Evolutionary conservation across 2,888 invertebrate genomes (phyloP).

Genomic region (Cylindroiulus punctatus): DNA sequence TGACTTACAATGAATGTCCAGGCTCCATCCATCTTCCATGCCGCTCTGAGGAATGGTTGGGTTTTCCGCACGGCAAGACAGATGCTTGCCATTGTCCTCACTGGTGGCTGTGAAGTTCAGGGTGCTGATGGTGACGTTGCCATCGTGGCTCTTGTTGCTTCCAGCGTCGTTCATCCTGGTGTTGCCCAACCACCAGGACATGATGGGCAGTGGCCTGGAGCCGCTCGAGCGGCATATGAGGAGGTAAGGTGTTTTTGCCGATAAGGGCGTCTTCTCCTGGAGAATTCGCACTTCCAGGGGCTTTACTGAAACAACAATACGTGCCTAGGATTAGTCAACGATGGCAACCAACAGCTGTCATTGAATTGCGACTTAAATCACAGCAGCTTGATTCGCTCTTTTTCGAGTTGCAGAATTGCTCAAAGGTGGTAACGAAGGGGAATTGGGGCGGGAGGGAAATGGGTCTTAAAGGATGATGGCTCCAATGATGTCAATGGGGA

Average conservation of each 20-base stretch:
- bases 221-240: constrained; percentile 62
- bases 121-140: constrained; percentile 61
- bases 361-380: not conserved
- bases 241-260: constrained; percentile 62
- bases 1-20: constrained; percentile 62
- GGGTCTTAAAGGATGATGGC: not conserved
- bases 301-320: constrained; percentile 61
- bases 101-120: constrained; percentile 60
- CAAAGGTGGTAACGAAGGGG: not conserved
- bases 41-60: constrained; percentile 60
- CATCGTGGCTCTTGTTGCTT: constrained; percentile 58
- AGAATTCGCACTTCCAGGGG: constrained; percentile 62
- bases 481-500: not conserved
- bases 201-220: constrained; percentile 63
- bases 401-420: not conserved
- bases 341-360: not conserved
- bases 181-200: constrained; percentile 63
- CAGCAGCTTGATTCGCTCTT: not conserved
- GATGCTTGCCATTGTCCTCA: constrained; percentile 61
- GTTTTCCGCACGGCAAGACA: constrained; percentile 62
- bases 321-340: constrained; percentile 37
- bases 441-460: not conserved
- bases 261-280: constrained; percentile 61
- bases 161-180: constrained; percentile 58
- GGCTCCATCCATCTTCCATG: constrained; percentile 61